Conservation (phyloP, 2,888 invertebrate genomes). For the Monoplex corrugatus region DNA sequence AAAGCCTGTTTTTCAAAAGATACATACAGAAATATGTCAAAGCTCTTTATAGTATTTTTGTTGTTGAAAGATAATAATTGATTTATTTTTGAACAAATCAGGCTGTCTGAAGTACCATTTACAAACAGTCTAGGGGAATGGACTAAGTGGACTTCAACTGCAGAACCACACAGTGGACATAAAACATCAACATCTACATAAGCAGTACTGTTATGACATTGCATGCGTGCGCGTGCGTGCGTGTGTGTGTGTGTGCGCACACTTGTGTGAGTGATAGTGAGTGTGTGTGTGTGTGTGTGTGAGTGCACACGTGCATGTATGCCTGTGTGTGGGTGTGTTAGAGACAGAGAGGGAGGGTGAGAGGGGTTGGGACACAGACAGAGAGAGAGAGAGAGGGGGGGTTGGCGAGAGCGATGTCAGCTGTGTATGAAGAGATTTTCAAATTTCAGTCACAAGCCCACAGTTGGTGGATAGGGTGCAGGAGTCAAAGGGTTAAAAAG, state of each 20-base stretch:
- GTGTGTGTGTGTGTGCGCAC: not conserved
- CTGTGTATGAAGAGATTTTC: too few species aligned
- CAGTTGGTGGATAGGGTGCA: not conserved
- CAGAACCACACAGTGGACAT: too few species aligned
- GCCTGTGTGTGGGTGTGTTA: not conserved
- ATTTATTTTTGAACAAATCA: too few species aligned
- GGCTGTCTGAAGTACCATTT: too few species aligned
- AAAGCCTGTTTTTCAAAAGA: too few species aligned
- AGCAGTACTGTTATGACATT: too few species aligned
- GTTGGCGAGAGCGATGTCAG: not conserved
- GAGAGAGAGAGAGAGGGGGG: not conserved
- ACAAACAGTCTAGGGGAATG: not conserved
- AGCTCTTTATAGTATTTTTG: too few species aligned
- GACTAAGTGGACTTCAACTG: not conserved
- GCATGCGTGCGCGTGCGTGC: not conserved
- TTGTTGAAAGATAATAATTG: too few species aligned
- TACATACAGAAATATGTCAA: too few species aligned
- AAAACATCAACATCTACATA: too few species aligned
- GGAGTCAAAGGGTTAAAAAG: not conserved
- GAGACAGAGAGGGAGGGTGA: too few species aligned
- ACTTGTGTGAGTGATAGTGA: not conserved
- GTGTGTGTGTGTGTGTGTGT: not conserved
- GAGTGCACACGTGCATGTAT: not conserved
- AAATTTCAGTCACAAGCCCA: not conserved
- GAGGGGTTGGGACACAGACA: not conserved